Conservation (phyloP, 2,113 vertebrate genomes). For the Nematolebias whitei region DNA sequence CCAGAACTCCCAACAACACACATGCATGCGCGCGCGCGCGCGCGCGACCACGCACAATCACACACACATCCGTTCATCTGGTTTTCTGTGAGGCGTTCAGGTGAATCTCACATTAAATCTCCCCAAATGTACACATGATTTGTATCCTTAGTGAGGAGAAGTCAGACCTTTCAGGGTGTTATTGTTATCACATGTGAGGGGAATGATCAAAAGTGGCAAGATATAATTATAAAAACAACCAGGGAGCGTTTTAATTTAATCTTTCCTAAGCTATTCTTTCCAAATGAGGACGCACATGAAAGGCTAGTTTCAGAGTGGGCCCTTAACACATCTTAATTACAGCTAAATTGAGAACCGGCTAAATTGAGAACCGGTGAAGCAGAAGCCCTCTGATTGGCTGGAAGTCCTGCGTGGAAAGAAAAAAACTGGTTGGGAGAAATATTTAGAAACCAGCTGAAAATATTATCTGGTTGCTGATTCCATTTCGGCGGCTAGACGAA, state of each 20-base stretch:
- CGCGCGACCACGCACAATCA: not conserved
- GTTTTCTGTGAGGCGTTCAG: not conserved
- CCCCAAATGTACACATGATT: too few relatives aligned
- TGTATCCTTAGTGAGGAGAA: too few relatives aligned
- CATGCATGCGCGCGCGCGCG: too few relatives aligned
- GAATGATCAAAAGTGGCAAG: not conserved
- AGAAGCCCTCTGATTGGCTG: not conserved
- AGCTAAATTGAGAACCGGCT: not conserved
- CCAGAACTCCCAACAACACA: conserved; percentile 7
- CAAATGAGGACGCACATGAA: too few relatives aligned
- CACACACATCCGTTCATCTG: not conserved
- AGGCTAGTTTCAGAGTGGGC: not conserved
- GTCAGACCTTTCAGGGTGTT: not conserved
- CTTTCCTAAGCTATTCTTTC: not conserved
- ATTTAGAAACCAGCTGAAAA: too few relatives aligned
- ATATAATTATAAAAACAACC: too few relatives aligned
- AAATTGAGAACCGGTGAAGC: not conserved
- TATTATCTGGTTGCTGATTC: too few relatives aligned
- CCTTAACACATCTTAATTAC: not conserved
- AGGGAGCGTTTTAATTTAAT: too few relatives aligned
- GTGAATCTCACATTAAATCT: not conserved
- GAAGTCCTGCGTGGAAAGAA: not conserved
- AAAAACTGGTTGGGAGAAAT: too few relatives aligned
- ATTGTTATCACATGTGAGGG: not conserved
- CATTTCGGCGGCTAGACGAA: too few relatives aligned